Conservation (phyloP, 2,113 vertebrate genomes). For the Lasiurus cinereus region DNA sequence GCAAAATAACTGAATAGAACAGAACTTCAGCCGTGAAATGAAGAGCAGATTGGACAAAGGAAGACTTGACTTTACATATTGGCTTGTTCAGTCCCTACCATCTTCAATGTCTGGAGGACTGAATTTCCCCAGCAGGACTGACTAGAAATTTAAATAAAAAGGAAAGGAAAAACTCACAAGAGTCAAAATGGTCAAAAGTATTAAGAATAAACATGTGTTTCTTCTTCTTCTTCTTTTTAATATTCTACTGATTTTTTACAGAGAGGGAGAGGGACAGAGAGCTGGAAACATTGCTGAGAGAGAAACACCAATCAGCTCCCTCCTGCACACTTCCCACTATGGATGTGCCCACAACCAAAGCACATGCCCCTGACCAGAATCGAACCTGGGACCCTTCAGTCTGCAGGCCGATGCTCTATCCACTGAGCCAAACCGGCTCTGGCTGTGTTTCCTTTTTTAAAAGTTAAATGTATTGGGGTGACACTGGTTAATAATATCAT, state of each 20-base stretch:
- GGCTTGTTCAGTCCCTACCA: background rate
- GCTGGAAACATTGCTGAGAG: no score
- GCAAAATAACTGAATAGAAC: conserved; percentile 25
- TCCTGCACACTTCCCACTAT: no score
- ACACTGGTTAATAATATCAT: background rate
- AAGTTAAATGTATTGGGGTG: background rate
- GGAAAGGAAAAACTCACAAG: background rate
- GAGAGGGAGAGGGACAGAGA: no score
- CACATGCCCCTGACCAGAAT: no score
- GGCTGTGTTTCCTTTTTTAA: background rate
- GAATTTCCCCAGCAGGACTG: background rate
- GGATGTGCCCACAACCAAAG: no score
- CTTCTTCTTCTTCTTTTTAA: background rate
- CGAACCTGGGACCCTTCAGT: no score
- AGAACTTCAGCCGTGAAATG: background rate
- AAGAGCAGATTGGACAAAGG: conserved; percentile 33
- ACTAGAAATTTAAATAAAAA: conserved; percentile 33
- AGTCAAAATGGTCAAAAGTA: conserved; percentile 14
- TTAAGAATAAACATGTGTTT: conserved; percentile 47
- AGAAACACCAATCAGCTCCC: no score
- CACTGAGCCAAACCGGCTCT: no score
- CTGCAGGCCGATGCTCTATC: no score
- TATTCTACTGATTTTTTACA: no score
- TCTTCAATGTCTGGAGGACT: background rate
- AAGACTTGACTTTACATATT: conserved; percentile 9